Evolutionary conservation across 2,113 vertebrate genomes (phyloP).

Genomic region (Pithys albifrons): DNA sequence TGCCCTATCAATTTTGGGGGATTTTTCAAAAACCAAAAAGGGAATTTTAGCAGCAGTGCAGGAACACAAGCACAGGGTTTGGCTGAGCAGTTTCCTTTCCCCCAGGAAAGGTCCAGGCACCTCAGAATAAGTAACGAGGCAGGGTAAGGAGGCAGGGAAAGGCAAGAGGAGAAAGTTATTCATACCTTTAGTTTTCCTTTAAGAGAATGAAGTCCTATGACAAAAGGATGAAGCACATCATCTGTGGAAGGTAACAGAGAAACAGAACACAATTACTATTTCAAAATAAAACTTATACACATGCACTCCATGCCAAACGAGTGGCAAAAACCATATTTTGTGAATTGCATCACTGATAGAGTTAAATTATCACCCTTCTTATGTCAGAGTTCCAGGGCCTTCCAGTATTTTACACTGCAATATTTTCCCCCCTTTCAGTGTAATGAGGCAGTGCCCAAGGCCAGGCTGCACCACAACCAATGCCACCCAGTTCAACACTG

Average conservation of each 20-base stretch:
- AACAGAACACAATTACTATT: neutral
- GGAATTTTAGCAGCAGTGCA: neutral
- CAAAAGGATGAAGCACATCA: constrained; percentile 36
- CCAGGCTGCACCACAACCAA: neutral
- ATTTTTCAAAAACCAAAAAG: neutral
- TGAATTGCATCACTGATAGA: neutral
- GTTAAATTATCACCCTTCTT: neutral
- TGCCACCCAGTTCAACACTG: neutral
- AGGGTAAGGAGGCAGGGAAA: neutral
- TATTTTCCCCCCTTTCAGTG: neutral
- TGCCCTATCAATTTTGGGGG: neutral
- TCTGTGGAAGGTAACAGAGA: constrained; percentile 29
- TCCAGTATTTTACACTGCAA: neutral
- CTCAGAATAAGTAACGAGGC: neutral
- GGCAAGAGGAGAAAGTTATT: neutral
- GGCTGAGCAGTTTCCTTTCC: neutral
- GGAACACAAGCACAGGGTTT: neutral
- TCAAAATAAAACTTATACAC: neutral
- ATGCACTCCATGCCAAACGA: neutral
- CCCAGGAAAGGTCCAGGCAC: neutral
- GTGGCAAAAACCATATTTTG: neutral
- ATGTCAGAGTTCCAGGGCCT: neutral
- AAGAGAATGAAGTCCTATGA: constrained; percentile 15
- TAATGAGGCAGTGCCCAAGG: neutral
- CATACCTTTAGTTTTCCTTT: constrained; percentile 22